Conservation (phyloP, 2,888 invertebrate species). For the Acanthosepion pharaonis region DNA sequence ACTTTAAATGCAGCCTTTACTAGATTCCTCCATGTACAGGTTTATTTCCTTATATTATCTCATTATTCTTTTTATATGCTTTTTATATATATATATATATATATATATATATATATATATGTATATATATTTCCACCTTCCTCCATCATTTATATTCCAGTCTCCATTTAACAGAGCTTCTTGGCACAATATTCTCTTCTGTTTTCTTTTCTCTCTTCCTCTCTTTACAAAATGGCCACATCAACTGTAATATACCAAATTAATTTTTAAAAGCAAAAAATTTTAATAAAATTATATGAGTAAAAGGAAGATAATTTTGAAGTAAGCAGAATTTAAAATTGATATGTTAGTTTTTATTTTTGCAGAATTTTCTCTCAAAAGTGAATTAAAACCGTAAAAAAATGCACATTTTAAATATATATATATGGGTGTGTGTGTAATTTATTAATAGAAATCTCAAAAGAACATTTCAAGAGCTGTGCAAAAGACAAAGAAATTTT, state of each 20-base stretch:
- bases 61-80: no score
- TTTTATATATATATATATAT: no score
- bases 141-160: background rate
- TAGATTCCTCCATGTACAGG: background rate
- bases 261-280: background rate
- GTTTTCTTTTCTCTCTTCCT: background rate
- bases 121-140: no score
- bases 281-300: background rate
- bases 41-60: slow-evolving; percentile 14
- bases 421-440: background rate
- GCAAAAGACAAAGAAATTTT: background rate
- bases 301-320: background rate
- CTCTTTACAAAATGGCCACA: background rate
- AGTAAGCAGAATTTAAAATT: background rate
- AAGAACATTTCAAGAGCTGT: background rate
- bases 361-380: background rate
- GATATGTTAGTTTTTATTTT: background rate
- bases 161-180: background rate
- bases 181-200: background rate
- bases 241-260: slow-evolving; percentile 5
- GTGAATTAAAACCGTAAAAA: background rate
- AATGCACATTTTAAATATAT: background rate
- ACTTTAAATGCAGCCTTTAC: background rate
- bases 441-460: slow-evolving; percentile 33
- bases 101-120: no score